A percentile compares a stretch with the other conserved stretches of the same genome.
These are phyloP conservation scores for Rhabdornis inornatus DNA, from an alignment of 2,113 vertebrate species.

Conservation along the genomic window DNA sequence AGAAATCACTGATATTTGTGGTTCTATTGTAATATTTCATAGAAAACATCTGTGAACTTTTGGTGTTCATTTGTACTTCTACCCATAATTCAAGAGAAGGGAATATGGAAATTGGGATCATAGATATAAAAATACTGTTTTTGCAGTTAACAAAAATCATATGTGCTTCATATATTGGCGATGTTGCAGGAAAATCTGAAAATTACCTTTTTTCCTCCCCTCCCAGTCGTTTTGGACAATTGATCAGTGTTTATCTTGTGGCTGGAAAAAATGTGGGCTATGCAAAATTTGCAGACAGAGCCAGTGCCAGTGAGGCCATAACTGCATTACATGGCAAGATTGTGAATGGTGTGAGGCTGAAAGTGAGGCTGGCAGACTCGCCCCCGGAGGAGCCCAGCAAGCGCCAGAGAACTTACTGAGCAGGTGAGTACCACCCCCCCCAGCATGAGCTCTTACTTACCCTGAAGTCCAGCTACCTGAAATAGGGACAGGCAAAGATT, in stretches of 20 bases:
- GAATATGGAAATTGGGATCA: not conserved
- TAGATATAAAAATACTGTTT: not conserved
- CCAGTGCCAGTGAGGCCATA: conserved; percentile 89
- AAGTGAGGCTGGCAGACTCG: conserved; percentile 92
- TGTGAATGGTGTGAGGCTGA: conserved; percentile 91
- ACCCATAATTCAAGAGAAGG: not conserved
- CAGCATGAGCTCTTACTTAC: not conserved
- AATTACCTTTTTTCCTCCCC: not conserved
- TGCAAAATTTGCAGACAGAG: conserved; percentile 89
- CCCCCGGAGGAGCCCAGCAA: conserved; percentile 93
- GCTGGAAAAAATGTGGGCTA: conserved; percentile 93
- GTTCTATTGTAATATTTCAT: rapidly evolving
- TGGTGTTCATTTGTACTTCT: not conserved
- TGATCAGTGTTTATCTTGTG: conserved; percentile 91
- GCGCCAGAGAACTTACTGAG: conserved; percentile 88
- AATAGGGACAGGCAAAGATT: not conserved
- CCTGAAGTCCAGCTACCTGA: not conserved
- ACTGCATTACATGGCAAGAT: conserved; percentile 84
- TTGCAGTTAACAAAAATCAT: not conserved
- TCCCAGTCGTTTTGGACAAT: conserved; percentile 87
- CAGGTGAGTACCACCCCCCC: conserved; percentile 63
- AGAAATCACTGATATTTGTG: not conserved
- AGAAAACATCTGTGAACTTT: not conserved
- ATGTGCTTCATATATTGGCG: not conserved
- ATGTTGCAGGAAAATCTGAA: not conserved